These are phyloP conservation scores for Lagodon rhomboides DNA, from an alignment of 2,797 vertebrate genomes.

Conservation along the genomic window DNA sequence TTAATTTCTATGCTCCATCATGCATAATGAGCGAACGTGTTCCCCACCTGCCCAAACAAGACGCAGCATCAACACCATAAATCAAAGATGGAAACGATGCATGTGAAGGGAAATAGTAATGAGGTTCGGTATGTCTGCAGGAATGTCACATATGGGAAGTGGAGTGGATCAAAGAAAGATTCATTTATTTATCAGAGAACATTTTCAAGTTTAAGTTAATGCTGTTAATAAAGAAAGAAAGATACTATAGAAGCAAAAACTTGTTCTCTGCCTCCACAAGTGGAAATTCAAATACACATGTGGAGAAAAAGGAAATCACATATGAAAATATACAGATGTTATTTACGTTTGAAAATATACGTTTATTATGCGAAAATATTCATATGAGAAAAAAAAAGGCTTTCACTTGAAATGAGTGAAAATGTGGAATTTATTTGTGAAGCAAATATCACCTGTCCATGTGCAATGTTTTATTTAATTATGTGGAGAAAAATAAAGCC, in stretches of 20 bases:
- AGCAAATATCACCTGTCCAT: too few relatives aligned
- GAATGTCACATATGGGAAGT: neutral
- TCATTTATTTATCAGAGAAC: neutral
- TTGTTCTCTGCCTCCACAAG: neutral
- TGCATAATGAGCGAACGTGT: neutral
- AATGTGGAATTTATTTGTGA: too few relatives aligned
- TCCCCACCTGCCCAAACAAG: constrained; percentile 18
- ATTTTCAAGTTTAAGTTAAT: neutral
- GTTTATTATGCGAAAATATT: too few relatives aligned
- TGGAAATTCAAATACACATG: too few relatives aligned
- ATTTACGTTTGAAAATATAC: too few relatives aligned
- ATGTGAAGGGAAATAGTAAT: constrained; percentile 8
- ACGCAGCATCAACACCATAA: constrained; percentile 15
- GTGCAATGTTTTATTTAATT: too few relatives aligned
- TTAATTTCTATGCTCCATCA: constrained; percentile 34
- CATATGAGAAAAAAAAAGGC: too few relatives aligned
- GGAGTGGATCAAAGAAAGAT: neutral
- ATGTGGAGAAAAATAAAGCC: too few relatives aligned
- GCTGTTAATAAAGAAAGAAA: neutral
- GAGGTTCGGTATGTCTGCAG: neutral
- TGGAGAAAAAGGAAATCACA: too few relatives aligned
- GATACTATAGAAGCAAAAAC: neutral
- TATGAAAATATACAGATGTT: too few relatives aligned
- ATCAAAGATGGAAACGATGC: constrained; percentile 24
- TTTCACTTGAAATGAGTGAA: too few relatives aligned